Percentiles rank a stretch among this genome's conserved stretches.
These are phyloP conservation scores for Spilosoma lubricipeda DNA, from an alignment of 2,888 invertebrate species.

Conservation along the genomic window DNA sequence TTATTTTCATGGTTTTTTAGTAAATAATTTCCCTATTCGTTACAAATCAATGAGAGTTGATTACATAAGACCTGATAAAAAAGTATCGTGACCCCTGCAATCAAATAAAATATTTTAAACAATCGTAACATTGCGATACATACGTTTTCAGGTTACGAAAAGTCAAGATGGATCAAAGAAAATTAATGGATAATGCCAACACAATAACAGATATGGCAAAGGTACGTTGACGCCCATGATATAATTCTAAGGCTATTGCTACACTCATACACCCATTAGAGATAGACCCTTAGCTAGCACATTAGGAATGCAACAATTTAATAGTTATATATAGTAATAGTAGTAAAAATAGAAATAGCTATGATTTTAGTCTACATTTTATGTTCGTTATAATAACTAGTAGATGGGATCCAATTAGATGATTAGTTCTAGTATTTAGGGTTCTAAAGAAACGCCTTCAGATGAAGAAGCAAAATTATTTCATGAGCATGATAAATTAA, in stretches of 20 bases:
- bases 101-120: background rate
- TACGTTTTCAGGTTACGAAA: slow-evolving; percentile 93
- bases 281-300: slow-evolving; percentile 66
- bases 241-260: slow-evolving; percentile 65
- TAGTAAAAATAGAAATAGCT: slow-evolving; percentile 1
- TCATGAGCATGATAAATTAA: slow-evolving; percentile 40
- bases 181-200: slow-evolving; percentile 99
- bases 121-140: slow-evolving; percentile 6
- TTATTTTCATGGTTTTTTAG: background rate
- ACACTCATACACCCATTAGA: slow-evolving; percentile 80
- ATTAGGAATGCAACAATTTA: slow-evolving; percentile 41
- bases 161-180: slow-evolving; percentile 99
- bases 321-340: slow-evolving; percentile 12
- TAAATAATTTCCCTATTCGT: background rate
- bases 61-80: background rate
- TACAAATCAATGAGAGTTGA: background rate
- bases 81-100: background rate
- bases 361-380: background rate
- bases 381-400: background rate
- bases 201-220: slow-evolving; percentile 99
- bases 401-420: background rate
- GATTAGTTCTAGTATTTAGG: slow-evolving; percentile 4
- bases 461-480: slow-evolving; percentile 7
- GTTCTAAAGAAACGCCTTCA: background rate
- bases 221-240: slow-evolving; percentile 87